Conservation (phyloP, 2,113 vertebrate genomes). For the Nerophis ophidion region DNA sequence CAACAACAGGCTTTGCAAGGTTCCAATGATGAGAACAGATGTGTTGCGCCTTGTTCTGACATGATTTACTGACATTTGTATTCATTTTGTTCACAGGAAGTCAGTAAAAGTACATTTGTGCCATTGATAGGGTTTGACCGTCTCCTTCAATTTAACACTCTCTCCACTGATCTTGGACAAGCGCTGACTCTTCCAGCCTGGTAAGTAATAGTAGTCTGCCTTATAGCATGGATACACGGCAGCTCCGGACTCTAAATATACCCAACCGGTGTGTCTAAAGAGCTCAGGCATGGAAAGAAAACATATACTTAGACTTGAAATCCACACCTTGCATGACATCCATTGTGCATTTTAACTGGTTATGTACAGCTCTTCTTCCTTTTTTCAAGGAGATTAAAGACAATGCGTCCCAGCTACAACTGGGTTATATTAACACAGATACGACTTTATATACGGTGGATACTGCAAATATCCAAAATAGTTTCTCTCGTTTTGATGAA, state of each 20-base stretch:
- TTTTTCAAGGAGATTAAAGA: too few relatives aligned
- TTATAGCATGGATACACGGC: slow-evolving; percentile 60
- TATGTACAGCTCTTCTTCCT: background rate
- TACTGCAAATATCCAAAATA: too few relatives aligned
- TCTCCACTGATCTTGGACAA: slow-evolving; percentile 41
- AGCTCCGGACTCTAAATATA: slow-evolving; percentile 66
- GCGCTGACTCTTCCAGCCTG: slow-evolving; percentile 30
- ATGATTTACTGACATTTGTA: background rate
- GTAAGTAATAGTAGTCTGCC: slow-evolving; percentile 59
- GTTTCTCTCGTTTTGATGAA: too few relatives aligned
- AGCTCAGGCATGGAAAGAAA: slow-evolving; percentile 41
- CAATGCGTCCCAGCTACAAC: too few relatives aligned
- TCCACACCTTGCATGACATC: slow-evolving; percentile 38
- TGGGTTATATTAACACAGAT: too few relatives aligned
- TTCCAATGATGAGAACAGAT: background rate
- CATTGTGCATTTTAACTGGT: slow-evolving; percentile 34
- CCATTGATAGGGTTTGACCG: background rate
- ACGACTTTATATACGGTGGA: too few relatives aligned
- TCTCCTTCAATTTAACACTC: slow-evolving; percentile 15
- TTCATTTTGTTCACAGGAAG: background rate
- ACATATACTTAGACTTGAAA: slow-evolving; percentile 52
- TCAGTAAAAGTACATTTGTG: background rate
- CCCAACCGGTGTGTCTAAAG: slow-evolving; percentile 55
- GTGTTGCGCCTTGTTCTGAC: background rate
- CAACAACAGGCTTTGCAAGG: slow-evolving; percentile 1